Evolutionary conservation across 2,113 vertebrate species (phyloP).

Genomic region (Sinocyclocheilus rhinocerous): DNA sequence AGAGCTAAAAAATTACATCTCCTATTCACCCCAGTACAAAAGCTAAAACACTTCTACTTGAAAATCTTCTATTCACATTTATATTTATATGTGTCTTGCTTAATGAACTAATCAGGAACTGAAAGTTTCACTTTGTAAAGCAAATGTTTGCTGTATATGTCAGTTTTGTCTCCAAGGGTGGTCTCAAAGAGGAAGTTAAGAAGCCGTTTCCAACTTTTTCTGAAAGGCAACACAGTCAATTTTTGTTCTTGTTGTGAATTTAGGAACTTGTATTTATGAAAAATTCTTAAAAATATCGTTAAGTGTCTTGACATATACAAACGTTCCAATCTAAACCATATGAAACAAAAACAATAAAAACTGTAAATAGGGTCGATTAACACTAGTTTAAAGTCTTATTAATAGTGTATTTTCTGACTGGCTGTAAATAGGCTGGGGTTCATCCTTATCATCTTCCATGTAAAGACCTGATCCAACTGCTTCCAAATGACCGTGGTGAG

Average conservation of each 20-base stretch:
- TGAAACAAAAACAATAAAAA: constrained; percentile 10
- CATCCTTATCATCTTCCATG: constrained; percentile 22
- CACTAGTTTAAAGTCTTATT: constrained; percentile 43
- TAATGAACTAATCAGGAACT: background rate
- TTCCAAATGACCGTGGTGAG: constrained; percentile 44
- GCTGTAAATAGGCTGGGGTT: constrained; percentile 44
- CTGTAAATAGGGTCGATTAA: constrained; percentile 14
- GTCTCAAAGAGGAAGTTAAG: background rate
- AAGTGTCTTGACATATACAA: background rate
- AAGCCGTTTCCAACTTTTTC: background rate
- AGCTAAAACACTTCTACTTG: background rate
- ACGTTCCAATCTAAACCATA: background rate
- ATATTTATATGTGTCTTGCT: background rate
- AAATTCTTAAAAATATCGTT: background rate
- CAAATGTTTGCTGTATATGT: background rate
- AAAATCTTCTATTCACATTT: background rate
- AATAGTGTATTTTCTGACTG: background rate
- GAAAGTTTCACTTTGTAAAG: background rate
- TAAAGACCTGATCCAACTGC: constrained; percentile 50
- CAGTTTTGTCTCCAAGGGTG: background rate
- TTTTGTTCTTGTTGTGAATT: background rate
- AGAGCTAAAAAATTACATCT: background rate
- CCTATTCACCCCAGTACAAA: background rate
- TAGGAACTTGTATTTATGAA: background rate
- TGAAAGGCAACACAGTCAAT: background rate